phyloP scores from a whole-genome alignment of 2,888 invertebrate genomes.

The Nasonovia ribisnigri region DNA sequence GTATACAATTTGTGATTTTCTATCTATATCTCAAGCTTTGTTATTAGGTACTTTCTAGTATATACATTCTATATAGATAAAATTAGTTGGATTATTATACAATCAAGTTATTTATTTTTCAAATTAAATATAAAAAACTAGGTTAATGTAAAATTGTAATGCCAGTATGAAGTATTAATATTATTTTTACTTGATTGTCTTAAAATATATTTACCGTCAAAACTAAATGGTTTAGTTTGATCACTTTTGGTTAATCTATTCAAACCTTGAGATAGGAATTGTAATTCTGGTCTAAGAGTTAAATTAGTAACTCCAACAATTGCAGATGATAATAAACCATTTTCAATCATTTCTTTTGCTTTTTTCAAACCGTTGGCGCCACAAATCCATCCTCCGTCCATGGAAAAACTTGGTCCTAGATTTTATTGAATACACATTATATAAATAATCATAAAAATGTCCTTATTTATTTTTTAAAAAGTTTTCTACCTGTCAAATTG shows the following conservation, averaged over 20 bases:
- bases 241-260: slow-evolving; percentile 69
- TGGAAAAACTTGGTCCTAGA: slow-evolving; percentile 74
- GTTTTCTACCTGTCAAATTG: slow-evolving; percentile 73
- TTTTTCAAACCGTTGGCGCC: slow-evolving; percentile 75
- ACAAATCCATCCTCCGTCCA: slow-evolving; percentile 78
- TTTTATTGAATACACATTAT: background rate
- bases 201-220: slow-evolving; percentile 52
- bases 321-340: slow-evolving; percentile 73
- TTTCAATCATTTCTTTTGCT: slow-evolving; percentile 71
- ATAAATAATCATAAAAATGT: background rate
- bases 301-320: slow-evolving; percentile 74
- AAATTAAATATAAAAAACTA: background rate
- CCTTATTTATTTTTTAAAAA: background rate
- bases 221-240: slow-evolving; percentile 45
- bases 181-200: background rate
- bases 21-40: too few species aligned
- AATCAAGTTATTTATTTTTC: too few species aligned
- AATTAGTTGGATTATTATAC: too few species aligned
- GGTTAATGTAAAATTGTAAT: background rate
- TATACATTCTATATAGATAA: too few species aligned
- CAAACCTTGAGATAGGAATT: slow-evolving; percentile 76
- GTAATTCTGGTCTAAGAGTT: slow-evolving; percentile 75
- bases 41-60: too few species aligned
- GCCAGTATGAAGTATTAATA: background rate
- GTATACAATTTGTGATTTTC: too few species aligned